A percentile compares a stretch with the other conserved stretches of the same genome.
These are phyloP conservation scores for Theonella swinhoei DNA, from an alignment of 37 sponge, comb jelly and placozoan genomes.

Conservation along the genomic window DNA sequence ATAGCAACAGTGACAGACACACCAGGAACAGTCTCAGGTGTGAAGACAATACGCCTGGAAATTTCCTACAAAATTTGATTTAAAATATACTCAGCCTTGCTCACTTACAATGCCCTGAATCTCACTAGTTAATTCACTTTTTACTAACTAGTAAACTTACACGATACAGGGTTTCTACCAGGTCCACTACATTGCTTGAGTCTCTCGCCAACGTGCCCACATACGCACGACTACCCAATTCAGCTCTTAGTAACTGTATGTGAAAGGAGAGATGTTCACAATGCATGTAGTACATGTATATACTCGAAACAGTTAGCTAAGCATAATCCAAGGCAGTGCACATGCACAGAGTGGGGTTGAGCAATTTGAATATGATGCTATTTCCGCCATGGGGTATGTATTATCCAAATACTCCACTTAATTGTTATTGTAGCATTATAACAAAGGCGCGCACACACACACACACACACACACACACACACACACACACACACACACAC, in stretches of 20 bases:
- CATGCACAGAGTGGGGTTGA: not conserved
- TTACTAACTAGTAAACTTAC: conserved; percentile 16
- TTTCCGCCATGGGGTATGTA: too few species aligned
- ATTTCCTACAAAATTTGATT: not conserved
- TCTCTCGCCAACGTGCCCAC: conserved; percentile 27
- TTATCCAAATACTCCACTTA: too few species aligned
- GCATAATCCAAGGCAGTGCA: not conserved
- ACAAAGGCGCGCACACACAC: too few species aligned
- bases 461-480: too few species aligned
- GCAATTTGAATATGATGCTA: not conserved
- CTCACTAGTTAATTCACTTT: not conserved
- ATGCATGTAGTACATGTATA: too few species aligned
- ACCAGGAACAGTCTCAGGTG: not conserved
- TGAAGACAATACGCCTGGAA: not conserved
- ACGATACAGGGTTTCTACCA: conserved; percentile 30
- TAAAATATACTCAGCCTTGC: not conserved
- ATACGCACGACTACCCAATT: conserved; percentile 11
- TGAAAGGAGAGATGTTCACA: not conserved
- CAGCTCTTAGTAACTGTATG: conserved; percentile 1
- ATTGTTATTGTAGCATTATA: too few species aligned
- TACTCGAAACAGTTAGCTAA: too few species aligned
- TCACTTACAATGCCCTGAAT: not conserved
- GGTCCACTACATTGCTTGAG: conserved; percentile 54
- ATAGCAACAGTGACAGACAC: not conserved
- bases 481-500: too few species aligned